Evolutionary conservation across 2,888 invertebrate genomes (phyloP), one percentile per base, ranked within the genome.

Genomic region (Drosophila kanekoi): DNA sequence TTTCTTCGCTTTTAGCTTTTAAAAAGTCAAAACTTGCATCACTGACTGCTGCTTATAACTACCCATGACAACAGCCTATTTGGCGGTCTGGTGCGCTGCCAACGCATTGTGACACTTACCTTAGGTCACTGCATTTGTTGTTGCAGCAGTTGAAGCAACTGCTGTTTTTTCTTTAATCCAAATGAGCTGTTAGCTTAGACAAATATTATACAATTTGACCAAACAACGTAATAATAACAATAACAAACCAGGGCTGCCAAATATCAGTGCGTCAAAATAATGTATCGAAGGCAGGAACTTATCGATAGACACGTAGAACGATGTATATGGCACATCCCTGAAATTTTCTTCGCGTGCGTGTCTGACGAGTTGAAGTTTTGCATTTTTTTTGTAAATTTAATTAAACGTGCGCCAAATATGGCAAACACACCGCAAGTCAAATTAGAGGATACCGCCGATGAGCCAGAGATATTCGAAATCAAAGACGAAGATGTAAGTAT

Each of bases 401-500:
- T 56, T 14, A 49, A 57, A 52, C 37, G 16, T 57, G 56, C 53
- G 77, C 77, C 72, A 53, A 78, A 41, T 18, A 79, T 79, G 79
- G 65, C 77, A 43, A 77, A 69, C 28, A 23, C 60, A 32, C 6
- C 53, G 16, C 67, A 64, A 51, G 40, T 79, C 10, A 77, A 77
- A n/a, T 5, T 67, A 28, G 77, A 79, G 6, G 65, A 74, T 4
- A 37, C 43, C 8, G 8, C 38, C 1, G 28, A 28, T 2, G 28
- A 28, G 28, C 9, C 58, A 1, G 74, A 79, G 51, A 62, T 76
- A 54, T 74, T 58, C 40, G 79, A 77, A 54, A 62, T 72, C 11
- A 68, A 51, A 45, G 78, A 79, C 28, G 87, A 88, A 64, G 89
- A 89, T 76, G 88, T 89, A 81, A 79, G 87, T 74, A 48, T 14